Evolutionary conservation across 2,888 invertebrate species (phyloP), one percentile per base, ranked within the genome.

Genomic region (Aleiodes testaceus): DNA sequence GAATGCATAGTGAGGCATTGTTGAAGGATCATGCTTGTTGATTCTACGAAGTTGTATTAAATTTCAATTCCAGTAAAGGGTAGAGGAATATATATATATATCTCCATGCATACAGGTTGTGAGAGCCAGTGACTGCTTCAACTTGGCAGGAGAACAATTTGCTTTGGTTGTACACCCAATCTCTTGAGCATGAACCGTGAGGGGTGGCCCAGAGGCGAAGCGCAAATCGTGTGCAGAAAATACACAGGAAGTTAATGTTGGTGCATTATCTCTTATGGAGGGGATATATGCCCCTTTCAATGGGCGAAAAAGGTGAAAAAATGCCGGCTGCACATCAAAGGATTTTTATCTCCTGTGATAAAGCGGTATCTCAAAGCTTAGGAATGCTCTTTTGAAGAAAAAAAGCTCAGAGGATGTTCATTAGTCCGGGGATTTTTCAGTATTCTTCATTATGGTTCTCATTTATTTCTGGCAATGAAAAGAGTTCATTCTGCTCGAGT

Each of bases 11-110:
- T 59, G 59, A 12, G 12, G 49, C 14, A 59, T 59, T 16, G 42
- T 18, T 16, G 36, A 59, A 59, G 36, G 9, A 42, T 59, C 20
- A 42, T 42, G 55, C 14, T 30, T 12, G 47, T 50, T 53, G 36
- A 12, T 72, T 68, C 72, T 64, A 63, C 52, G 64, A 68, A 68
- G 20, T 22, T 16, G 53, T 47, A 55, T 68, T 64, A 72, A 72
- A 64, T 63, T 42, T 55, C 53, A 72, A 64, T 72, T 72, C 68
- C 55, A 68, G 72, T 52, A 11, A 72, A 68, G 47, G 52, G 22
- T 69, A 26, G 55, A 72, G 63, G 64, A 45, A 26, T 42, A 69
- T 69, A 45, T 47, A 53, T 36, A 36, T 36, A 36, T 36, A 36
- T 36, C 7, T 36, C 9, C 36, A 36, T 36, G 9, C 36, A 11